Conservation (phyloP, 2,888 invertebrate genomes). For the Tenthredo amoena region DNA sequence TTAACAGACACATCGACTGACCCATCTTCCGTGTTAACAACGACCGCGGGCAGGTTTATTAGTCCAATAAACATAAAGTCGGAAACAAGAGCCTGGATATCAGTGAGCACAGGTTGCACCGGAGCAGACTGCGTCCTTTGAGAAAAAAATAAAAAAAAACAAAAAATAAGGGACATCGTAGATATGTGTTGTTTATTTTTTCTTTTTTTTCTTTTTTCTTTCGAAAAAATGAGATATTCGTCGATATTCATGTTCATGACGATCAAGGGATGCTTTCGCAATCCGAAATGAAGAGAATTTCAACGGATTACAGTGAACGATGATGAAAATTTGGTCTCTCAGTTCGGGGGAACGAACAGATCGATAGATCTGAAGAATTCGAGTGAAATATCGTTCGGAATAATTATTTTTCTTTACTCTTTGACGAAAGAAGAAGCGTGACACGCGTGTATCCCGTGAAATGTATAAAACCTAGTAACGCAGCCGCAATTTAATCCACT, state of each 20-base stretch:
- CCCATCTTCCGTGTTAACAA: not conserved
- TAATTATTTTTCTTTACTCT: not conserved
- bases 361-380: not conserved
- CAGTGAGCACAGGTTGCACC: not conserved
- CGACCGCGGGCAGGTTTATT: slow-evolving; percentile 18
- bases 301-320: not conserved
- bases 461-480: not conserved
- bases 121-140: not conserved
- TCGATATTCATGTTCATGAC: not conserved
- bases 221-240: not conserved
- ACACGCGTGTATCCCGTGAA: not conserved
- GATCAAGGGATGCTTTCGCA: not conserved
- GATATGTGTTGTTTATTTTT: too few species aligned
- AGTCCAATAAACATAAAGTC: slow-evolving; percentile 31
- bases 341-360: not conserved
- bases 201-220: not conserved
- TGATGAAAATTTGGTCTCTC: not conserved
- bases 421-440: not conserved
- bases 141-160: too few species aligned
- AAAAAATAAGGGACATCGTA: not conserved
- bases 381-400: not conserved
- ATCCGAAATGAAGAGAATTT: not conserved
- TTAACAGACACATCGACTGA: slow-evolving; percentile 38
- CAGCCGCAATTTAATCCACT: not conserved
- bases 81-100: slow-evolving; percentile 15